phyloP scores from a whole-genome alignment of 1,140 invertebrate species.

The Dendrolimus punctatus region DNA sequence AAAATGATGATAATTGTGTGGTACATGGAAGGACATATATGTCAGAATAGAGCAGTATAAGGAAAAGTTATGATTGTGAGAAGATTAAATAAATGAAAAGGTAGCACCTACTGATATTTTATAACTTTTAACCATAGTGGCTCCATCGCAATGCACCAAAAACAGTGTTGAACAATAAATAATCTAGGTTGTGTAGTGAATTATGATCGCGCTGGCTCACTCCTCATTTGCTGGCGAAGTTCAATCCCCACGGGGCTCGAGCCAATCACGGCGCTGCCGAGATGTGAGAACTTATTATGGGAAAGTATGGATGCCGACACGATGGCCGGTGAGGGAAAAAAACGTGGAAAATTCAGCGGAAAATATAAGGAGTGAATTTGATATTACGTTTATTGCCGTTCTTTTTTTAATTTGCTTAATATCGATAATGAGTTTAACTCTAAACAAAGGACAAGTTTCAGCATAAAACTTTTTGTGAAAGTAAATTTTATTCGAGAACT shows the following conservation, averaged over 20 bases:
- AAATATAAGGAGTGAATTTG: background rate
- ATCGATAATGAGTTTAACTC: background rate
- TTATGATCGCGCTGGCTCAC: slow-evolving; percentile 62
- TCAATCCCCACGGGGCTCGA: slow-evolving; percentile 39
- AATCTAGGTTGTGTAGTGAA: slow-evolving; percentile 61
- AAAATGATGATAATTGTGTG: too few relatives aligned
- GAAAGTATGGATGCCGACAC: slow-evolving; percentile 35
- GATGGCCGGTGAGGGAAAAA: background rate
- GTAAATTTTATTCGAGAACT: too few relatives aligned
- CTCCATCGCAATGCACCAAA: too few relatives aligned
- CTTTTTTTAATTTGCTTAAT: background rate
- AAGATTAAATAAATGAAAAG: too few relatives aligned
- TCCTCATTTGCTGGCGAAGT: slow-evolving; percentile 68
- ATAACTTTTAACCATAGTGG: too few relatives aligned
- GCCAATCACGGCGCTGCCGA: slow-evolving; percentile 57
- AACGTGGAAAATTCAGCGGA: background rate
- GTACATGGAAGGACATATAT: too few relatives aligned
- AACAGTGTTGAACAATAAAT: slow-evolving; percentile 44
- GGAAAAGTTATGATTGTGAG: too few relatives aligned
- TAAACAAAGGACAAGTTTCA: too few relatives aligned
- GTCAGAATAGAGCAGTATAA: too few relatives aligned
- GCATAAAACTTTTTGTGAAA: too few relatives aligned
- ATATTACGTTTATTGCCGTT: background rate
- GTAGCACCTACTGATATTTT: too few relatives aligned
- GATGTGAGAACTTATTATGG: slow-evolving; percentile 58